Evolutionary conservation across 2,888 invertebrate genomes (phyloP).

Genomic region (Corythucha ciliata): DNA sequence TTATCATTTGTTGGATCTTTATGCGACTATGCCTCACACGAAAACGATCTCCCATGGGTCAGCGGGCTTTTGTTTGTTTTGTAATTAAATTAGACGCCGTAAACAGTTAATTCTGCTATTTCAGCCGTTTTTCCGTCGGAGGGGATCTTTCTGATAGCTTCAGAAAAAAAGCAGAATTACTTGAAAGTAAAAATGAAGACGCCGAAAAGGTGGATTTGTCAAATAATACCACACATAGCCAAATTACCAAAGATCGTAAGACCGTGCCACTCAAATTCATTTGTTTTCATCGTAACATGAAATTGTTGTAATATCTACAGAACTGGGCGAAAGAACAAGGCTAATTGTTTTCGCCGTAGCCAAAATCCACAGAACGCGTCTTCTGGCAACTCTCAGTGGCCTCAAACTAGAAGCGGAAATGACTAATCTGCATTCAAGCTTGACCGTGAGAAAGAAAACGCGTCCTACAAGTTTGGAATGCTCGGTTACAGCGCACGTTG

Average conservation of each 20-base stretch:
- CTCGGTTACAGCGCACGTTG: constrained; percentile 80
- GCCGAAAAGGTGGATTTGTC: constrained; percentile 22
- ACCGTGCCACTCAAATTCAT: no score
- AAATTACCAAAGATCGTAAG: constrained; percentile 14
- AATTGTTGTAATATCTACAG: no score
- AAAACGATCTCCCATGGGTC: constrained; percentile 76
- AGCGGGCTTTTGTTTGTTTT: constrained; percentile 15
- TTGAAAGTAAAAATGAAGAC: constrained; percentile 26
- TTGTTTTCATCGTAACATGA: no score
- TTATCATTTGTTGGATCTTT: constrained; percentile 81
- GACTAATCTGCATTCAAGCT: constrained; percentile 79
- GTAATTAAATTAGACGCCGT: neutral
- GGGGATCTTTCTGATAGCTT: constrained; percentile 61
- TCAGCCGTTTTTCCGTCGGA: constrained; percentile 55
- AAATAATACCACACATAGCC: constrained; percentile 3
- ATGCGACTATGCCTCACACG: constrained; percentile 89
- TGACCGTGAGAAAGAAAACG: constrained; percentile 69
- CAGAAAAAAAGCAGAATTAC: constrained; percentile 47
- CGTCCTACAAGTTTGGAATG: constrained; percentile 61
- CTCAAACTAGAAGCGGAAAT: constrained; percentile 91
- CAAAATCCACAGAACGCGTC: constrained; percentile 72
- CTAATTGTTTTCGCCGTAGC: constrained; percentile 79
- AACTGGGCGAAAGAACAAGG: constrained; percentile 56
- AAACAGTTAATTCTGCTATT: constrained; percentile 11
- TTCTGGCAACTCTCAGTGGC: constrained; percentile 84